Base-by-base conservation (phyloP, 2,888 invertebrate species). In the Drosophila histrio region DNA sequence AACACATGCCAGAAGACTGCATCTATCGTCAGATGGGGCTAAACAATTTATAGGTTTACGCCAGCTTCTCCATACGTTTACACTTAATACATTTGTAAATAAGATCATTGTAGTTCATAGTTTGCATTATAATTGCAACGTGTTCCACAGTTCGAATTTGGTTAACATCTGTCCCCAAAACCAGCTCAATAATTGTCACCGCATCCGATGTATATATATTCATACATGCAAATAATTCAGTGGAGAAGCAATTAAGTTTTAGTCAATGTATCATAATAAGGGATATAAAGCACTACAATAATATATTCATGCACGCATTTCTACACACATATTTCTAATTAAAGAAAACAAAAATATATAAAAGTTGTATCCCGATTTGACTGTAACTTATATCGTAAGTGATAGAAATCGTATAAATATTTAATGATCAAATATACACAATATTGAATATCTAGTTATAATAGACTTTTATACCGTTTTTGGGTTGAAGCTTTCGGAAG, bases 41-140 rank as follows among this genome's bases (percentile, higher is more conserved):
- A 61, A 56, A 53, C 56, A 57, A 64, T 81, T 82, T 81, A 81
- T 81, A 79, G 61, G 6, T 32, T 44, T 26, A 28, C 26, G 9
- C 7, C n/a, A 46, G 38, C 34, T 39, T 58, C 46, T 28, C 22
- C n/a, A 11, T 28, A 19, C 13, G 24, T 2, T 13, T 26, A 4
- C 38, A 21, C 2, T 30, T 30, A n/a, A 32, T 5, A n/a, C 4
- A 50, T 30, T 22, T 43, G 17, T 34, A 64, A 70, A 78, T 70
- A 75, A 81, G 46, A 49, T 19, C 46, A 28, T 11, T 28, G 21
- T 22, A 36, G 57, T 46, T 59, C 28, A 39, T 13, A 68, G 77
- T 77, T 75, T 66, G 69, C 77, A 75, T 77, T 15, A 53, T 61
- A 67, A 62, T 70, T 58, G 61, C 61, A 46, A 53, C 38, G 53